Evolutionary conservation across 2,113 vertebrate genomes (phyloP).

Genomic region (Ictidomys tridecemlineatus): DNA sequence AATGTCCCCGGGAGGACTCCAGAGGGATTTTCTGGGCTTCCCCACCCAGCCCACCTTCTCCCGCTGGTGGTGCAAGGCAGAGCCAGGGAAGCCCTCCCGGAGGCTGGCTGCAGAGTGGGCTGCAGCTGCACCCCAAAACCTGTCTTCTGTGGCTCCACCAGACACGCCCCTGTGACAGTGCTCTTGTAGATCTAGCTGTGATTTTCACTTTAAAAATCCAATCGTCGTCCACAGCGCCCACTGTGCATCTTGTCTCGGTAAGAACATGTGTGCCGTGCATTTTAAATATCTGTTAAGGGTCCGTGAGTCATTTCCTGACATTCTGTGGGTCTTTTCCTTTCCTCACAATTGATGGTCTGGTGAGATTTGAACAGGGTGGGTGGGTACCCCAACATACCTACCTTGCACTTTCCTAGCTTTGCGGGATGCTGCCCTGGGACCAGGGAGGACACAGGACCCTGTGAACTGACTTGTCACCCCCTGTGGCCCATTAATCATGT

Average conservation of each 20-base stretch:
- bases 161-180: rapidly evolving
- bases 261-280: neutral
- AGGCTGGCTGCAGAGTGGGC: rapidly evolving
- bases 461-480: neutral
- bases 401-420: neutral
- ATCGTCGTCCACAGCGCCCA: neutral
- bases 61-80: rapidly evolving
- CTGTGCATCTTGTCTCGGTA: neutral
- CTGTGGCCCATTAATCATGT: neutral
- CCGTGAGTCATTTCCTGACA: neutral
- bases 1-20: neutral
- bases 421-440: rapidly evolving
- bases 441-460: neutral
- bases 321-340: neutral
- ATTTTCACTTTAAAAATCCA: neutral
- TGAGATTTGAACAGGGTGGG: neutral
- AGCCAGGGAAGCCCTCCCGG: too few species aligned
- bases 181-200: neutral
- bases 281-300: neutral
- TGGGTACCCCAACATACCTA: rapidly evolving
- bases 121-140: neutral
- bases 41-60: neutral
- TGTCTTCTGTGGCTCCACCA: neutral
- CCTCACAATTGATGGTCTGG: neutral
- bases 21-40: too few species aligned